Conservation (phyloP, 2,113 vertebrate genomes). For the Andinoacara biseriatus region DNA sequence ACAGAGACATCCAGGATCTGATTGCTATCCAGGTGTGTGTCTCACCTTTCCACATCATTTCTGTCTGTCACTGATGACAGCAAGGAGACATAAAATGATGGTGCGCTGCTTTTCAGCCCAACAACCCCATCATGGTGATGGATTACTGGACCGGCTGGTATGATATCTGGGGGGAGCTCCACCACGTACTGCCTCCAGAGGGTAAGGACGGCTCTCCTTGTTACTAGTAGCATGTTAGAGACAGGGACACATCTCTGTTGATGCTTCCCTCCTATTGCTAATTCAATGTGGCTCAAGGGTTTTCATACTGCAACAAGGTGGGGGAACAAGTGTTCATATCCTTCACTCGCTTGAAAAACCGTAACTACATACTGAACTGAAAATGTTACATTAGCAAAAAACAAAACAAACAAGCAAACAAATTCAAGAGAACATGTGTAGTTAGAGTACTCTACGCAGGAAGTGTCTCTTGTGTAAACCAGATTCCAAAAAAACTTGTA, state of each 20-base stretch:
- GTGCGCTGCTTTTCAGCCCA: conserved; percentile 73
- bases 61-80: background rate
- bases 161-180: conserved; percentile 92
- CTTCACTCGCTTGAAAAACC: rapidly evolving
- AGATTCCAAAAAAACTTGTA: background rate
- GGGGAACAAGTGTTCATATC: background rate
- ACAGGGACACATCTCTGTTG: background rate
- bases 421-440: background rate
- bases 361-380: background rate
- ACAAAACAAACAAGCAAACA: background rate
- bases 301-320: background rate
- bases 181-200: conserved; percentile 88
- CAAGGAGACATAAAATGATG: background rate
- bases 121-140: conserved; percentile 90
- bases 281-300: background rate
- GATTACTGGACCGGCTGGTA: conserved; percentile 93
- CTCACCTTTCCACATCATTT: background rate
- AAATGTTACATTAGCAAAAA: background rate
- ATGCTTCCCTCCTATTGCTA: background rate
- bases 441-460: background rate
- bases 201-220: conserved; percentile 75
- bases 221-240: background rate
- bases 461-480: rapidly evolving
- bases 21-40: conserved; percentile 80
- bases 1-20: conserved; percentile 79